These are phyloP conservation scores for Manacus vitellinus DNA, from an alignment of 2,113 vertebrate species.

Conservation along the genomic window DNA sequence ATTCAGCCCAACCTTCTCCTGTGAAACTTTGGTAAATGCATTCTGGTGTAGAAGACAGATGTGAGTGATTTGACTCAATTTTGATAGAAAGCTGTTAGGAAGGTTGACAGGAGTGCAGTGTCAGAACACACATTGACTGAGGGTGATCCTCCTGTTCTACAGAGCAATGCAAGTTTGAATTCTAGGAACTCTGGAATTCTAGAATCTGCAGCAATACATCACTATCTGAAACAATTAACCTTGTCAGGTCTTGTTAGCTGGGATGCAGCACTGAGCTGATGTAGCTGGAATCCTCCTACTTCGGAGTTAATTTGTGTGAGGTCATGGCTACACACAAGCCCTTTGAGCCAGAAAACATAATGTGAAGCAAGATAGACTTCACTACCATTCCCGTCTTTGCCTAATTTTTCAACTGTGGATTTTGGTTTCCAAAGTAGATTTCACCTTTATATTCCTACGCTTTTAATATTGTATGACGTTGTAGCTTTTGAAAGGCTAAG, in stretches of 20 bases:
- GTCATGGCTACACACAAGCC: background rate
- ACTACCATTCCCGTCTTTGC: background rate
- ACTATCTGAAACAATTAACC: background rate
- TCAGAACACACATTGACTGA: background rate
- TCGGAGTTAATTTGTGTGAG: background rate
- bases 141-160: background rate
- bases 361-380: background rate
- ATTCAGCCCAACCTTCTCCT: background rate
- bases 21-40: background rate
- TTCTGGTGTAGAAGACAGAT: background rate
- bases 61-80: background rate
- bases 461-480: background rate
- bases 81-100: background rate
- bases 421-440: background rate
- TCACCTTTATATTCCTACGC: background rate
- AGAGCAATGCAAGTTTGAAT: background rate
- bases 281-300: background rate
- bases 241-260: conserved; percentile 9
- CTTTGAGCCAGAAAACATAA: background rate
- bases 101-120: background rate
- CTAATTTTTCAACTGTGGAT: background rate
- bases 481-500: background rate
- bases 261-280: background rate
- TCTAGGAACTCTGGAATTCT: background rate
- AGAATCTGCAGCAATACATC: background rate